phyloP scores from a whole-genome alignment of 2,113 vertebrate genomes.

The Lota lota region DNA sequence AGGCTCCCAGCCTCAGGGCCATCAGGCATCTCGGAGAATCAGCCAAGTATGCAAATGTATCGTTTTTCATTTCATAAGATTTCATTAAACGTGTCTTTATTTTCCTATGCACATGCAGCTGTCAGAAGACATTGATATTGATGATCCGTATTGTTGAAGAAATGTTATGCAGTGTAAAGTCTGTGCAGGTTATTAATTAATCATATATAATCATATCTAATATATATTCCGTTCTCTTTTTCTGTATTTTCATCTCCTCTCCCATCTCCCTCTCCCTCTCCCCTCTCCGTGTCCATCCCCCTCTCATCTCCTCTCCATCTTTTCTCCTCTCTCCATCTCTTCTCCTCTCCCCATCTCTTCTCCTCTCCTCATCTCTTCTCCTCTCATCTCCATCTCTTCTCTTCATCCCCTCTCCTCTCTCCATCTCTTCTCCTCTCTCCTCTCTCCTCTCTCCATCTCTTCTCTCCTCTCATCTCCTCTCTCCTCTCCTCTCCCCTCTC shows the following conservation, averaged over 20 bases:
- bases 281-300: not conserved
- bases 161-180: no score
- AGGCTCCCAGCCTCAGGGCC: no score
- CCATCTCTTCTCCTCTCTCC: slow-evolving; percentile 7
- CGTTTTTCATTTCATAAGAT: no score
- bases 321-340: not conserved
- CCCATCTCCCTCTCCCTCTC: not conserved
- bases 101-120: no score
- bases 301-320: not conserved
- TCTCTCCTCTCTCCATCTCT: not conserved
- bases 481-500: not conserved
- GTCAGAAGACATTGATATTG: no score
- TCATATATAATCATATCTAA: no score
- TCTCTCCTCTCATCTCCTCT: not conserved
- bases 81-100: no score
- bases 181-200: no score
- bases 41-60: no score
- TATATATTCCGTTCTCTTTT: not conserved
- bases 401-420: slow-evolving; percentile 1
- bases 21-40: no score
- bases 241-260: slow-evolving; percentile 8
- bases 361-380: not conserved
- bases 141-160: no score
- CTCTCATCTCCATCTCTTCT: slow-evolving; percentile 9
- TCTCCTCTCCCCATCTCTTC: not conserved